A percentile compares a stretch with the other conserved stretches of the same genome.
Evolutionary conservation across 2,888 invertebrate species (phyloP).

Genomic region (Clostera curtula): DNA sequence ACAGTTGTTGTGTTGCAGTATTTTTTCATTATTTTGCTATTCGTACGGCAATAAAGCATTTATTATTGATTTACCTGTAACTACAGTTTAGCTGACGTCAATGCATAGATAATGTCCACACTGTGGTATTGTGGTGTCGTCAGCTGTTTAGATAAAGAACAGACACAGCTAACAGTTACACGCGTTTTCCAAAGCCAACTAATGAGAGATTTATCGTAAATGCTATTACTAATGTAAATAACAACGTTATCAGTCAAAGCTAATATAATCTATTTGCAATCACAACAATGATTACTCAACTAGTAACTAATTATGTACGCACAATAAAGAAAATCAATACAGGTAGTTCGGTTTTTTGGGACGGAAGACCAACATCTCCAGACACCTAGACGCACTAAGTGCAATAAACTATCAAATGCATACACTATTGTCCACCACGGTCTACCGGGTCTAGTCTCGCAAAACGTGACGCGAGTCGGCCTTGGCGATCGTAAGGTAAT

Average conservation of each 20-base stretch:
- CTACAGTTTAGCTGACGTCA: conserved; percentile 18
- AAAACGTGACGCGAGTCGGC: conserved; percentile 65
- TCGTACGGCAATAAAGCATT: too few relatives aligned
- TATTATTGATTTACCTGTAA: too few relatives aligned
- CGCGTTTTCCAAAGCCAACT: too few relatives aligned
- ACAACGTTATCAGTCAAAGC: conserved; percentile 18
- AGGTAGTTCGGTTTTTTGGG: conserved; percentile 7
- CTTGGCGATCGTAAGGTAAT: conserved; percentile 59
- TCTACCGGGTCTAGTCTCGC: conserved; percentile 61
- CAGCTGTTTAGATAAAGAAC: conserved; percentile 16
- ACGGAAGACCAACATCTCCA: conserved; percentile 7
- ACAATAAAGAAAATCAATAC: neutral
- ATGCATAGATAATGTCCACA: conserved; percentile 10
- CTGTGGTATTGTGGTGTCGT: conserved; percentile 6
- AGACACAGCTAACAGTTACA: conserved; percentile 1
- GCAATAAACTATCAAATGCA: conserved; percentile 46
- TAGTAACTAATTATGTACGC: conserved; percentile 4
- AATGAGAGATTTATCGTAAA: conserved; percentile 9
- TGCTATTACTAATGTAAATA: conserved; percentile 16
- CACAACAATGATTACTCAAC: conserved; percentile 9
- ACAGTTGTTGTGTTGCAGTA: too few relatives aligned
- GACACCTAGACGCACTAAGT: conserved; percentile 29
- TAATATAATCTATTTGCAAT: conserved; percentile 14
- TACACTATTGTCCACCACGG: conserved; percentile 35
- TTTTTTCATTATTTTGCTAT: too few relatives aligned